Evolutionary conservation across 2,113 vertebrate genomes (phyloP), one percentile per base, ranked within the genome.

Genomic region (Castor canadensis): DNA sequence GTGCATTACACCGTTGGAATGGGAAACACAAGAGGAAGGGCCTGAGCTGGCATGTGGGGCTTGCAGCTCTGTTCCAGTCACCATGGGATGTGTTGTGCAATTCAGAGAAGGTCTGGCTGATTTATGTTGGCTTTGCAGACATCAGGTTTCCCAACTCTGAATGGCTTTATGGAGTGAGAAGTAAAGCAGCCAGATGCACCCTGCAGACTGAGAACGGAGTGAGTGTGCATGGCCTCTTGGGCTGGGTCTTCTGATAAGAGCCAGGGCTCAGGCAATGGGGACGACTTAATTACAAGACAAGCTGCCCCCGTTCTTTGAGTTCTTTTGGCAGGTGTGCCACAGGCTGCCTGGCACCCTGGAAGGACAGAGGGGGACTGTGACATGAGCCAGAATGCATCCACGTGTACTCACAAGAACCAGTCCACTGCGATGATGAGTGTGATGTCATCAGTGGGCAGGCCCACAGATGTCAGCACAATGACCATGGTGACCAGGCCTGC

Each of bases 401-500:
- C 0, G 19, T 28, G 54, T 98, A 99, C 99, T 99, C 98, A 99
- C 99, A 99, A 98, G 97, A 99, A 99, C 99, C 99, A 99, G 97
- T 99, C 99, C 87, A 99, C 99, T 0, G 99, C 99, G 73, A 99
- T 99, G 98, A 99, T 99, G 88, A 99, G 99, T 0, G 98, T 98
- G 98, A 99, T 99, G 98, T 99, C 99, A 93, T 99, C 99, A 6
- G 99, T 99, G 86, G 99, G 99, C 96, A 99, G 98, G 69, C 99
- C 99, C 64, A 99, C 99, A 24, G 99, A 99, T 47, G 99, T 99
- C 92, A 99, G 98, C 86, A 99, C 99, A 62, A 99, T 99, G 96
- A 99, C 98, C 99, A 99, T 99, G 89, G 99, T 99, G 97, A 99
- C 99, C 95, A 99, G 98, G 24, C 99, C 99, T 1, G 99, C 99